Base-by-base conservation (phyloP, 2,797 vertebrate genomes). In the Masticophis lateralis region DNA sequence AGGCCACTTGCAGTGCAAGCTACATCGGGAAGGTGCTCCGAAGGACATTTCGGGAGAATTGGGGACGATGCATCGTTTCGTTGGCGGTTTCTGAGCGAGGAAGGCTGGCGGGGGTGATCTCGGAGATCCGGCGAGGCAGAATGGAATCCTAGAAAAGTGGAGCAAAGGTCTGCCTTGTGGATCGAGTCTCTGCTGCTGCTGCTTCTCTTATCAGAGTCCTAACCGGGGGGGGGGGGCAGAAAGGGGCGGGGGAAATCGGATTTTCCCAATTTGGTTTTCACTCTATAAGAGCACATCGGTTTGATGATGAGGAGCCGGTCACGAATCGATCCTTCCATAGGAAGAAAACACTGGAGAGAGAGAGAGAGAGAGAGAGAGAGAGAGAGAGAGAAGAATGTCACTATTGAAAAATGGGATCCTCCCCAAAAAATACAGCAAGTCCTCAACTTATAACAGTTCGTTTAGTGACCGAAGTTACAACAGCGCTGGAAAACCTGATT, bases 291-390 rank as follows among this genome's bases (percentile, higher is more conserved):
- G 96, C 95, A 92, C 32, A 0, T 18, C 20, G 47, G 57, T 55
- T 4, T 4, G 0, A 1, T 0, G 61, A 63, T 27, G 86, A 90
- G 86, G 2, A 16, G 7, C 4, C 11, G 91, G 91, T 97, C 96
- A 97, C 92, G 97, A 97, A 53, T 97, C 93, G 0, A 97, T 97
- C 96, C 97, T 97, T 97, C 97, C 97, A 96, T 97, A 98, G 96
- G 97, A 97, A 93, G 97, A 97, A 96, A 98, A 97, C 97, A 97
- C 97, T 97, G 95, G 5, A 55, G 57, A 16, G 92, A 28, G 86
- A 91, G 10, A 63, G 25, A 63, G 66, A 9, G 7, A 60, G 14
- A 37, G 3, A 47, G 5, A 47, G 5, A 47, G 3, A 47, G n/a
- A 61, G 63, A 8, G 8, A 86, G 28, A 69, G 16, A 56, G 8